Conservation (phyloP, 64 coral and sea anemone species). For the Stichodactyla helianthus region DNA sequence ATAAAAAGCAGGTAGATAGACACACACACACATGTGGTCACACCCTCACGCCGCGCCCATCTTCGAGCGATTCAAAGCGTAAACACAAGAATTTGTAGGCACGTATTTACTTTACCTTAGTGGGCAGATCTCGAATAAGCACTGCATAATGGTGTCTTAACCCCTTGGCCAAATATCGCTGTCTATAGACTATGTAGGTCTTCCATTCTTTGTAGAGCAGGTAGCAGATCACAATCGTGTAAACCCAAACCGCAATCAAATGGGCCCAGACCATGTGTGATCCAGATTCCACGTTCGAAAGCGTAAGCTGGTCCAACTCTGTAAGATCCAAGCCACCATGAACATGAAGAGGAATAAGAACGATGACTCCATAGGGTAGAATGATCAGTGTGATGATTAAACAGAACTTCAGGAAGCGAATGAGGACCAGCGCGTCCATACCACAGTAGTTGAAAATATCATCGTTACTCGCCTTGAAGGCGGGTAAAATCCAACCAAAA, state of each 20-base stretch:
- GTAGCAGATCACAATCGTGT: constrained; percentile 53
- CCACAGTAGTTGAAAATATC: constrained; percentile 56
- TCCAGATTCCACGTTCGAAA: constrained; percentile 20
- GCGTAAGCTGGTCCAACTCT: constrained; percentile 25
- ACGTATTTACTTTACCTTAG: constrained; percentile 33
- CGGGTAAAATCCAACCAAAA: constrained; percentile 57
- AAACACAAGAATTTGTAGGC: neutral
- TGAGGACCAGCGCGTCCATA: constrained; percentile 55
- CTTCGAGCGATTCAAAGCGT: no score
- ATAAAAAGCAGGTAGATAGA: neutral
- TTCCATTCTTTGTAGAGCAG: constrained; percentile 56
- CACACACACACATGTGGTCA: constrained; percentile 1
- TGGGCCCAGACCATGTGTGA: constrained; percentile 42
- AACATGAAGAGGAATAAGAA: constrained; percentile 39
- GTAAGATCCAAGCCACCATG: constrained; percentile 7
- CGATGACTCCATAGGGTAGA: constrained; percentile 50
- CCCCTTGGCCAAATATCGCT: constrained; percentile 43
- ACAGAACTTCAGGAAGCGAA: constrained; percentile 49
- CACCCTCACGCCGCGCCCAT: neutral
- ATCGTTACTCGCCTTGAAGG: constrained; percentile 45
- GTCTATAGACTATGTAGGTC: constrained; percentile 46
- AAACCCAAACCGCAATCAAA: constrained; percentile 43
- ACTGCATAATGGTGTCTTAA: constrained; percentile 39
- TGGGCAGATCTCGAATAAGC: constrained; percentile 50
- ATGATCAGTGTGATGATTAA: constrained; percentile 44